Evolutionary conservation across 2,113 vertebrate genomes (phyloP).

Genomic region (Pipra filicauda): DNA sequence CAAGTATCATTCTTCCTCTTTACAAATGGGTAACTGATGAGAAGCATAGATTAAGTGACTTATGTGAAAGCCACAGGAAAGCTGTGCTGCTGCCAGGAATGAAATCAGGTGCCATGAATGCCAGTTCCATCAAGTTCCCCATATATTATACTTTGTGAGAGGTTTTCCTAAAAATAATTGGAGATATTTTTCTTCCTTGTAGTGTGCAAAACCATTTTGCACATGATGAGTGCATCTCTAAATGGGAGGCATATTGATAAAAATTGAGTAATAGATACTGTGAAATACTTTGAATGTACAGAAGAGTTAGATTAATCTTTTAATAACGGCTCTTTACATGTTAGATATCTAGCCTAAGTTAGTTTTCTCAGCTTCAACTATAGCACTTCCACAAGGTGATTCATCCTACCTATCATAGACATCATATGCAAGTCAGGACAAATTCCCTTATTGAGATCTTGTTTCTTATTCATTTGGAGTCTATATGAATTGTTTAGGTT

Average conservation of each 20-base stretch:
- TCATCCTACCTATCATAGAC: background rate
- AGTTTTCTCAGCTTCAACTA: background rate
- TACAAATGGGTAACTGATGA: background rate
- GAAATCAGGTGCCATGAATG: constrained; percentile 5
- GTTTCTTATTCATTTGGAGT: background rate
- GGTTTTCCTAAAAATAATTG: background rate
- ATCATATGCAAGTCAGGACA: background rate
- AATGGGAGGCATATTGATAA: background rate
- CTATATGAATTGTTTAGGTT: background rate
- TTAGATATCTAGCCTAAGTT: background rate
- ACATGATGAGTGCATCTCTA: background rate
- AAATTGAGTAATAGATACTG: background rate
- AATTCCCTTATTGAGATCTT: background rate
- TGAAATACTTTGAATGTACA: background rate
- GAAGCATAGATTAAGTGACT: constrained; percentile 28
- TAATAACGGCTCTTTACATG: background rate
- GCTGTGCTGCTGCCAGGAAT: constrained; percentile 2
- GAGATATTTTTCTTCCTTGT: background rate
- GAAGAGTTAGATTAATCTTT: background rate
- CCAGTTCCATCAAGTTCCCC: background rate
- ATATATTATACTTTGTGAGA: background rate
- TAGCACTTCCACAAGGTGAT: background rate
- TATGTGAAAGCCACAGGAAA: background rate
- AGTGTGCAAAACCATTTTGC: background rate
- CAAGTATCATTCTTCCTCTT: constrained; percentile 29